These are phyloP conservation scores for Hydriomena furcata DNA, from an alignment of 2,888 invertebrate species.

Conservation along the genomic window DNA sequence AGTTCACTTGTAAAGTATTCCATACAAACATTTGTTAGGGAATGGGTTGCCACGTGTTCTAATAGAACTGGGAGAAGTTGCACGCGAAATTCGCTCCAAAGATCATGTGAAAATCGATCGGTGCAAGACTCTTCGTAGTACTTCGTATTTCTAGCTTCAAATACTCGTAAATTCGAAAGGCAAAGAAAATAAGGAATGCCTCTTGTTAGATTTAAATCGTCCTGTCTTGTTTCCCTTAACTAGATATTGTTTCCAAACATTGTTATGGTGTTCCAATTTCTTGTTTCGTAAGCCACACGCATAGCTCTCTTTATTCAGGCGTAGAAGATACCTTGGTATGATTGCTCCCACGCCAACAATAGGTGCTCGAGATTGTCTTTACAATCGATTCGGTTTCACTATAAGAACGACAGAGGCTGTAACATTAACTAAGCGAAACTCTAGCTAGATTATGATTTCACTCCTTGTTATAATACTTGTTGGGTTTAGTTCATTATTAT, in stretches of 20 bases:
- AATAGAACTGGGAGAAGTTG: too few relatives aligned
- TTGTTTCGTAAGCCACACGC: constrained; percentile 25
- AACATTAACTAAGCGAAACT: neutral
- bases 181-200: too few relatives aligned
- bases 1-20: too few relatives aligned
- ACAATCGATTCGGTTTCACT: constrained; percentile 72
- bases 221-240: constrained; percentile 1
- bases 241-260: neutral
- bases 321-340: constrained; percentile 48
- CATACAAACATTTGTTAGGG: too few relatives aligned
- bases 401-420: constrained; percentile 41
- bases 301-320: constrained; percentile 51
- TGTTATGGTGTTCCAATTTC: constrained; percentile 25
- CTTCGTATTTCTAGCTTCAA: too few relatives aligned
- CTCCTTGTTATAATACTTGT: neutral
- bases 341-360: constrained; percentile 76
- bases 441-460: neutral
- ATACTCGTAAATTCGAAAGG: too few relatives aligned
- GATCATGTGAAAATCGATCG: too few relatives aligned
- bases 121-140: too few relatives aligned
- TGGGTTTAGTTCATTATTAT: too few relatives aligned
- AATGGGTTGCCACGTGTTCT: too few relatives aligned
- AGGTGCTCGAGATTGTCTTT: constrained; percentile 66
- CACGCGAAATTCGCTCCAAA: too few relatives aligned
- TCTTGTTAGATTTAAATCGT: neutral